Percentiles rank a stretch among this genome's conserved stretches.
These are phyloP conservation scores for Graphium colonna DNA, from an alignment of 2,888 invertebrate species.

Conservation along the genomic window DNA sequence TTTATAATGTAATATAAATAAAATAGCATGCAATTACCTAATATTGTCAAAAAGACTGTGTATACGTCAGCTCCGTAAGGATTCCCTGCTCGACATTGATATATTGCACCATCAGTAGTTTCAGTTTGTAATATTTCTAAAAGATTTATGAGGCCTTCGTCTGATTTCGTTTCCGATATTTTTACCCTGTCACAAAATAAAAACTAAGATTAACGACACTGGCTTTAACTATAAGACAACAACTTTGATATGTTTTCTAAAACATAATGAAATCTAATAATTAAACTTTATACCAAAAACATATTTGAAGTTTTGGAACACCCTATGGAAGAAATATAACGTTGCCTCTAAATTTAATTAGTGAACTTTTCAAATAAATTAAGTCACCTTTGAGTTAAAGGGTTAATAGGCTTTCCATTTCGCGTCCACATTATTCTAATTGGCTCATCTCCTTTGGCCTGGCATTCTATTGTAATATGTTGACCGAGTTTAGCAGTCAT, in stretches of 20 bases:
- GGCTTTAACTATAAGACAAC: too few relatives aligned
- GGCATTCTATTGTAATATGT: conserved; percentile 87
- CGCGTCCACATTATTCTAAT: conserved; percentile 90
- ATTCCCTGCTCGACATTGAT: conserved; percentile 72
- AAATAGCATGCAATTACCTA: conserved; percentile 43
- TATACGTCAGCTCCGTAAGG: conserved; percentile 70
- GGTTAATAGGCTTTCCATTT: conserved; percentile 85
- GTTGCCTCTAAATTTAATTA: background rate
- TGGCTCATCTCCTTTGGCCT: conserved; percentile 91
- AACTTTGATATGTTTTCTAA: too few relatives aligned
- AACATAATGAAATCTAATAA: too few relatives aligned
- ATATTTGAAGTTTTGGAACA: too few relatives aligned
- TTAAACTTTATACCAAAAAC: too few relatives aligned
- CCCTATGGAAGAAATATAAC: background rate
- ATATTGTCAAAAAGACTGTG: conserved; percentile 61
- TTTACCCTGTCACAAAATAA: conserved; percentile 52
- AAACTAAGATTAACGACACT: too few relatives aligned
- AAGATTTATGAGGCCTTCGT: conserved; percentile 64
- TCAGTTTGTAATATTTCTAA: conserved; percentile 67
- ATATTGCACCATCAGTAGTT: conserved; percentile 65
- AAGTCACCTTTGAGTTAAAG: conserved; percentile 67
- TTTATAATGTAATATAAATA: too few relatives aligned
- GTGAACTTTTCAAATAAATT: background rate
- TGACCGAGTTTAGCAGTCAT: conserved; percentile 88
- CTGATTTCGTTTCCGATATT: conserved; percentile 68